Conservation (phyloP, 2,888 invertebrate genomes). For the Brachynemurus nebulosus region DNA sequence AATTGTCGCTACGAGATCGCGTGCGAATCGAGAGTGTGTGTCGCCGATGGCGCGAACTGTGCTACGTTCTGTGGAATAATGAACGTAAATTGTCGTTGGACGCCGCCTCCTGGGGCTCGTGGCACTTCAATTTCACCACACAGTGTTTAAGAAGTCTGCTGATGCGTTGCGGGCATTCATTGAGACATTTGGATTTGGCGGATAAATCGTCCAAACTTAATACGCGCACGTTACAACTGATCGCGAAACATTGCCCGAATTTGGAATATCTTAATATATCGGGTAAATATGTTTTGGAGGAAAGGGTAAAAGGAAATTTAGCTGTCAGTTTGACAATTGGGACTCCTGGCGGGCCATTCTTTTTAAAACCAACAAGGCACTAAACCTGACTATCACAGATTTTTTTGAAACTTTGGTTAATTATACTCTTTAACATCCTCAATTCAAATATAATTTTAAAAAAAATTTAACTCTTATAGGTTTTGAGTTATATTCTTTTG, state of each 20-base stretch:
- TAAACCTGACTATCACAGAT: no score
- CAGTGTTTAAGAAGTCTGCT: conserved; percentile 2
- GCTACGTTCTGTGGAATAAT: background rate
- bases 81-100: background rate
- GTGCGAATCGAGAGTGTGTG: conserved; percentile 43
- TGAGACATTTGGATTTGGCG: conserved; percentile 4
- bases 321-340: no score
- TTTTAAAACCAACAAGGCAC: no score
- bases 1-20: conserved; percentile 37
- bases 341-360: no score
- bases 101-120: background rate
- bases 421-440: no score
- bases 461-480: no score
- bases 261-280: conserved; percentile 3
- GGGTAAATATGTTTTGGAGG: background rate
- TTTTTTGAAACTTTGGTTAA: no score
- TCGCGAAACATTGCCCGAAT: conserved; percentile 3
- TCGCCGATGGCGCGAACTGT: conserved; percentile 37
- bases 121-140: conserved; percentile 1
- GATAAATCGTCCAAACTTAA: conserved; percentile 1
- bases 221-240: conserved; percentile 2
- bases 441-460: no score
- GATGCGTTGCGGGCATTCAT: conserved; percentile 5
- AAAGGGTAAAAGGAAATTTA: no score
- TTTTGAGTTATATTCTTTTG: no score